Evolutionary conservation across 2,888 invertebrate genomes (phyloP), one percentile per base, ranked within the genome.

Genomic region (Elegia similella): DNA sequence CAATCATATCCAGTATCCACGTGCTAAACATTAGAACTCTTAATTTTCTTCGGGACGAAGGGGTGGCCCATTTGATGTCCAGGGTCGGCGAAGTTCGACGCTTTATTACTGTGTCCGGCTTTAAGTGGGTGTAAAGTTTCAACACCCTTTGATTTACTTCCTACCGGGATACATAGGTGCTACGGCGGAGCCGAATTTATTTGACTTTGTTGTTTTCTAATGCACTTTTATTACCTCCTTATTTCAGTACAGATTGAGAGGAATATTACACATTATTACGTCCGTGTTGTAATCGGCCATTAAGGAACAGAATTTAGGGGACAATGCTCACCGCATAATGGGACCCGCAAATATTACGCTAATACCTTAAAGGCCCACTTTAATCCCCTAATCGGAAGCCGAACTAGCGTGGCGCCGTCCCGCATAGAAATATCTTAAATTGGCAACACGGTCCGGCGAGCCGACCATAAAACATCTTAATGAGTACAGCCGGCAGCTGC

Each of bases 391-490:
- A 90, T 91, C 90, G 89, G 86, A 88, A 88, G 88, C 86, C 88
- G 84, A 91, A 89, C 88, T 89, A 88, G 82, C 88, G 90, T 84
- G 79, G 84, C 76, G 85, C 83, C 83, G 88, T 86, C 82, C 87
- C 84, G 91, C 91, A 90, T 90, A 91, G 90, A 91, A 91, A 91
- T 89, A 91, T 88, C 90, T 91, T 88, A 91, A 91, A 91, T 89
- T 88, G 90, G 88, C 83, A 88, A 86, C 88, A 84, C 84, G 87
- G 89, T 90, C 91, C 90, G 86, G 86, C 84, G 88, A 88, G 78
- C 86, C 86, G 84, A 81, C 86, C 91, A 92, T 92, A 92, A 92
- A 92, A 91, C 92, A 92, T 92, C 92, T 92, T 92, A 92, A 92
- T 92, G 92, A 92, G 92, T 88, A 86, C 84, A 82, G 84, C 87